These are phyloP conservation scores for Galbula dea DNA, from an alignment of 2,113 vertebrate species.

Conservation along the genomic window DNA sequence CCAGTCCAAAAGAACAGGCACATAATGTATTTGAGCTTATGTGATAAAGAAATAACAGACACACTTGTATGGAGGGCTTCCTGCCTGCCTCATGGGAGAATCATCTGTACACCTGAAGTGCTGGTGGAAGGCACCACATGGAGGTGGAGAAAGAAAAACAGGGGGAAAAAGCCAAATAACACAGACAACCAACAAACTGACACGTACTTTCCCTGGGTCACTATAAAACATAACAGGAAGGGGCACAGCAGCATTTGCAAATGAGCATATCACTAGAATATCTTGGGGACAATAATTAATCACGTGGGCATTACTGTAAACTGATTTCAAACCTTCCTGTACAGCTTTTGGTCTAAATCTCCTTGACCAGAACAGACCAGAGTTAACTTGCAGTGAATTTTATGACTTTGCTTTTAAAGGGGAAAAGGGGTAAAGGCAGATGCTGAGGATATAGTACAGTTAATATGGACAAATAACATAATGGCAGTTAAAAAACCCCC, in stretches of 20 bases:
- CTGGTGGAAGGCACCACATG: neutral
- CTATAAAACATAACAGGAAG: neutral
- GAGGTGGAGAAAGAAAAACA: neutral
- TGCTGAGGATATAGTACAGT: neutral
- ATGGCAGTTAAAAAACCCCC: neutral
- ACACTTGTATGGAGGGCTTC: neutral
- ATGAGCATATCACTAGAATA: neutral
- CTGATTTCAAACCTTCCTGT: neutral
- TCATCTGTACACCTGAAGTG: rapidly evolving
- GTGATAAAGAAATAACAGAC: neutral
- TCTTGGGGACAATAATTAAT: neutral
- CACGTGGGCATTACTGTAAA: neutral
- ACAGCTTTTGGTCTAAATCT: neutral
- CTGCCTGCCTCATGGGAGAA: neutral
- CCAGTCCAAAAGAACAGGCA: neutral
- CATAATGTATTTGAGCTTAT: neutral
- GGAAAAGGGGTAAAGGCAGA: neutral
- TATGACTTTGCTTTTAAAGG: neutral
- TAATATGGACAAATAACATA: neutral
- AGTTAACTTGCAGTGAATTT: neutral
- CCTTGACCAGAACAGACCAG: neutral
- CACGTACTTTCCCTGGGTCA: neutral
- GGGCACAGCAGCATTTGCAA: neutral
- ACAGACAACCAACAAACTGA: neutral
- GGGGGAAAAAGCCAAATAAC: neutral